Conservation (phyloP, 2,888 invertebrate species). For the Mimumesa dahlbomi region DNA sequence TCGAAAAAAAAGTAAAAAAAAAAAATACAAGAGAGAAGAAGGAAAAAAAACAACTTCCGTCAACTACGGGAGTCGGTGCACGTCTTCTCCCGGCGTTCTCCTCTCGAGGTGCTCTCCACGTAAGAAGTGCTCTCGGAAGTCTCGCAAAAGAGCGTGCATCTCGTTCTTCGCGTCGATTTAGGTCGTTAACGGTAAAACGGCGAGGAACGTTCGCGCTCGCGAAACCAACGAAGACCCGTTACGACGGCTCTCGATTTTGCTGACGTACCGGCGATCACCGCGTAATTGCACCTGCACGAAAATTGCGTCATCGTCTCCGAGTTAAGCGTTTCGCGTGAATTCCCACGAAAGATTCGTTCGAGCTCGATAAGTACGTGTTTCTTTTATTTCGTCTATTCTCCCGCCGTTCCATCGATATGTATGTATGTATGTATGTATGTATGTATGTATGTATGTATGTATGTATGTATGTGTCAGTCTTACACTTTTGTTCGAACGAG, state of each 20-base stretch:
- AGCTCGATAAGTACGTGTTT: neutral
- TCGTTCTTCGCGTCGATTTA: constrained; percentile 64
- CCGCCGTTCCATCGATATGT: no score
- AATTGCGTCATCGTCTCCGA: constrained; percentile 48
- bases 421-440: no score
- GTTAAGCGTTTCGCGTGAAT: neutral
- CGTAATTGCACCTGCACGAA: constrained; percentile 55
- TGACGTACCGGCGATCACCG: constrained; percentile 32
- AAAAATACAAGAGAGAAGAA: no score
- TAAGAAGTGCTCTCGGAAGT: constrained; percentile 45
- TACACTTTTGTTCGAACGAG: no score
- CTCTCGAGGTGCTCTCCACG: constrained; percentile 34
- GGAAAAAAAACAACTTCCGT: constrained; percentile 2
- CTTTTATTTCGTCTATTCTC: no score
- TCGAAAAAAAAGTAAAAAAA: constrained; percentile 10
- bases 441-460: no score
- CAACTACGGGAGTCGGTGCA: constrained; percentile 19
- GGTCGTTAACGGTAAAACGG: constrained; percentile 75
- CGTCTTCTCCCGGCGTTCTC: constrained; percentile 14
- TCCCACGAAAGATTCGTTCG: neutral
- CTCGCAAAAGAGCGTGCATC: constrained; percentile 53
- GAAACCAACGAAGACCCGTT: constrained; percentile 68
- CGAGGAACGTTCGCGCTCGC: constrained; percentile 67
- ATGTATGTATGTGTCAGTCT: no score
- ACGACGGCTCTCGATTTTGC: constrained; percentile 64